Base-by-base conservation (phyloP, 30 jellyfish, hydroid and myxozoan genomes). In the Chironex yamaguchii region DNA sequence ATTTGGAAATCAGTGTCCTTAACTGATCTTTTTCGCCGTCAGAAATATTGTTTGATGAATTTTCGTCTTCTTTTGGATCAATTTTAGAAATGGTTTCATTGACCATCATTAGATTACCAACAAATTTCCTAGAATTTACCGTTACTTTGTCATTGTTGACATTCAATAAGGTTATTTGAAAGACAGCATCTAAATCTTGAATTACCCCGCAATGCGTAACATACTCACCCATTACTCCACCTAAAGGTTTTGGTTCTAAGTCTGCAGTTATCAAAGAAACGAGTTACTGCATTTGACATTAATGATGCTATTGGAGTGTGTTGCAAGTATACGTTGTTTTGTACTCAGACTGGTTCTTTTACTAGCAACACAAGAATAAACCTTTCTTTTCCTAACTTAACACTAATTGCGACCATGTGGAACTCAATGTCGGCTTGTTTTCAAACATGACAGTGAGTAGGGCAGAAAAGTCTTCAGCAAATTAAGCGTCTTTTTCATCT, bases 141-240 rank as follows among this genome's bases (percentile, higher is more conserved):
- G 36, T 35, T 26, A 81, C 35, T 21, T 81, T 54, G 17, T 29
- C n/a, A 34, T 65, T 52, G 31, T 49, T 67, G 23, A 67, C 54
- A 34, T 66, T 81, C 3, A 64, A 34, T 6, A 81, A 34, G 23
- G 63, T 81, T 13, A 81, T 81, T 48, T 81, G 76, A 68, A 81
- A 81, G 14, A 81, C 22, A 9, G 85, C 92, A 2, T 35, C 42
- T 48, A 81, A 1, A 30, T 66, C 66, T 14, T 84, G 92, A 3
- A 81, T 48, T 22, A 81, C 52, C 49, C 92, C 51, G 69, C 92
- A 81, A 31, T 70, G 71, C 1, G 77, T 81, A 36, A 85, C 85
- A 54, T 81, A 81, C n/a, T 64, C 65, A 4, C 92, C 92, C 9
- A 77, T 64, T 29, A 25, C 68, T 1, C 76, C 14, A 4, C 27